Evolutionary conservation across 2,797 vertebrate species (phyloP).

Genomic region (Dendrocincla fuliginosa): DNA sequence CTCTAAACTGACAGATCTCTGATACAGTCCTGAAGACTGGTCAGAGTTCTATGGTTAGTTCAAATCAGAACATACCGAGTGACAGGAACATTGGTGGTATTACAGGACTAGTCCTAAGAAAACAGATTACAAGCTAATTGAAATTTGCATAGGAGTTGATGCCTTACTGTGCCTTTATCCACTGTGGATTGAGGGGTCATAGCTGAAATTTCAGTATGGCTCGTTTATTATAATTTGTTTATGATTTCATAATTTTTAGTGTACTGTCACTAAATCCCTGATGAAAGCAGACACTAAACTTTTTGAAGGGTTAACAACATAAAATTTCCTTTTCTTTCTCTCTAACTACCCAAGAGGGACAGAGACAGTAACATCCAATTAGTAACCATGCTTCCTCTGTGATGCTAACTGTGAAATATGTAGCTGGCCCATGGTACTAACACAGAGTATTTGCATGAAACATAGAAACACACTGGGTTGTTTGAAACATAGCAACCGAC

Average conservation of each 20-base stretch:
- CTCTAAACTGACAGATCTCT: background rate
- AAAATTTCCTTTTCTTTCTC: conserved; percentile 4
- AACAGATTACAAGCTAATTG: background rate
- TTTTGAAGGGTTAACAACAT: background rate
- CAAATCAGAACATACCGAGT: accelerated
- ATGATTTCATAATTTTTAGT: background rate
- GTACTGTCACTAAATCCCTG: background rate
- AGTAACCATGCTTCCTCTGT: conserved; percentile 22
- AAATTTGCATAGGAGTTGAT: background rate
- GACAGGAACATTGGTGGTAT: background rate
- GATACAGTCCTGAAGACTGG: background rate
- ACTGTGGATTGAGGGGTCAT: background rate
- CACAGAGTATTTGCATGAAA: background rate
- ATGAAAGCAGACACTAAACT: background rate
- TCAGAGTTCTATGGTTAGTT: background rate
- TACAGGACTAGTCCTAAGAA: background rate
- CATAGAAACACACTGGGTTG: conserved; percentile 44
- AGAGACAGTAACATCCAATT: conserved; percentile 18
- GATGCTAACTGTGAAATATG: conserved; percentile 62
- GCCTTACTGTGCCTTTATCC: background rate
- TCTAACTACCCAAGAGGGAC: background rate
- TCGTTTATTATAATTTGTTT: background rate
- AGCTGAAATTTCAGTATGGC: background rate
- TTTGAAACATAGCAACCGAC: conserved; percentile 56
- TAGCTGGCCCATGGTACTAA: conserved; percentile 8